phyloP scores from a whole-genome alignment of 2,797 vertebrate genomes.

The Acipenser oxyrinchus region DNA sequence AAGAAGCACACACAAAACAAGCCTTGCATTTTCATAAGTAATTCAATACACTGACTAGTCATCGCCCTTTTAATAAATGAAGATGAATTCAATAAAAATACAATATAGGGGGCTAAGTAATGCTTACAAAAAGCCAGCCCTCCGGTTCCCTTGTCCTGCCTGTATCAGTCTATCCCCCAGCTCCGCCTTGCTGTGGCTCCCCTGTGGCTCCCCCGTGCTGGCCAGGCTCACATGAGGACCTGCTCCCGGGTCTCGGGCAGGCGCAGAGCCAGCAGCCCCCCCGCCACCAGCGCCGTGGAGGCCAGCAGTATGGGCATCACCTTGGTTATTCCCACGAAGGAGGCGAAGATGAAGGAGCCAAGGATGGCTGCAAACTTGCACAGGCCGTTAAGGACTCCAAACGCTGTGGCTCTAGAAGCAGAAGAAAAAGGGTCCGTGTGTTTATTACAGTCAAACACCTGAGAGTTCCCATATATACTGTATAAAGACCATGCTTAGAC shows the following conservation, averaged over 20 bases:
- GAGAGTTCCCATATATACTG: too few relatives aligned
- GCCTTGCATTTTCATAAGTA: background rate
- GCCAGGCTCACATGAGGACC: conserved; percentile 74
- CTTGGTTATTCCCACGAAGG: conserved; percentile 87
- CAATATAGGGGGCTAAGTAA: too few relatives aligned
- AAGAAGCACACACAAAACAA: background rate
- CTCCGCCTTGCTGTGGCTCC: conserved; percentile 3
- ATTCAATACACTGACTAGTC: background rate
- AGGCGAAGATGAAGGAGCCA: conserved; percentile 87
- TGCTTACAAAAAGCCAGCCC: background rate
- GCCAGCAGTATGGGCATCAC: conserved; percentile 91
- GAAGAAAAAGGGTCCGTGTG: background rate
- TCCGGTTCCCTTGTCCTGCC: conserved; percentile 18
- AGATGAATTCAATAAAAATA: too few relatives aligned
- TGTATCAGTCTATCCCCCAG: conserved; percentile 15
- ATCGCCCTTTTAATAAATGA: too few relatives aligned
- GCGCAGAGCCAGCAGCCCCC: conserved; percentile 82
- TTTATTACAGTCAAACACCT: too few relatives aligned
- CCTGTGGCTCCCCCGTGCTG: background rate
- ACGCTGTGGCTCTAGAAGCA: conserved; percentile 78
- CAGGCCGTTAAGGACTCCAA: conserved; percentile 84
- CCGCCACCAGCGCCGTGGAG: conserved; percentile 81
- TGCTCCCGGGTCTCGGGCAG: conserved; percentile 91
- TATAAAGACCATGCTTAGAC: too few relatives aligned
- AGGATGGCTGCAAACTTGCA: conserved; percentile 88